These are phyloP conservation scores for Globicephala melas DNA, from an alignment of 2,113 vertebrate species.

Conservation along the genomic window DNA sequence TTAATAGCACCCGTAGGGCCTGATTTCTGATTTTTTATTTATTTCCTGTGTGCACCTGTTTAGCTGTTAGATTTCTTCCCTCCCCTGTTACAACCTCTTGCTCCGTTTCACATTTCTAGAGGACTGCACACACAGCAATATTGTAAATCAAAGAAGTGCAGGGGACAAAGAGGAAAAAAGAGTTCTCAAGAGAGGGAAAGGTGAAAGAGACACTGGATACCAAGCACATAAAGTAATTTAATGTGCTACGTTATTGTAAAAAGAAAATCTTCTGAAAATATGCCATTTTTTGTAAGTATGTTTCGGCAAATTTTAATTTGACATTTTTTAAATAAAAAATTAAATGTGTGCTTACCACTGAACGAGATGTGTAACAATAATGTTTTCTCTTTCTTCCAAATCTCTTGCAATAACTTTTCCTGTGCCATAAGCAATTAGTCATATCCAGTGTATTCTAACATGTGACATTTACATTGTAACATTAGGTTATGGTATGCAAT, in stretches of 20 bases:
- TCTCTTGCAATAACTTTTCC: not conserved
- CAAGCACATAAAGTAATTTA: conserved; percentile 18
- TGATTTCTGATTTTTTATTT: conserved; percentile 67
- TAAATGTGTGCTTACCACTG: not conserved
- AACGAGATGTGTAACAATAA: not conserved
- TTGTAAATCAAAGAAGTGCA: conserved; percentile 17
- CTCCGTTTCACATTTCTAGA: not conserved
- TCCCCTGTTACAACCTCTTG: not conserved
- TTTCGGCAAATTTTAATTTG: not conserved
- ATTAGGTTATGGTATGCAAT: not conserved
- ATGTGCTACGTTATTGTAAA: not conserved
- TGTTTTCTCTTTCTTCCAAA: not conserved
- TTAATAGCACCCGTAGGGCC: not conserved
- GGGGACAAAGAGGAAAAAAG: not conserved
- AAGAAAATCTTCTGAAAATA: not conserved
- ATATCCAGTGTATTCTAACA: not conserved
- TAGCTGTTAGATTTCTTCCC: conserved; percentile 26
- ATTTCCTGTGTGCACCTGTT: conserved; percentile 46
- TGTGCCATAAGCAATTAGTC: not conserved
- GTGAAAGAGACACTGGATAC: not conserved
- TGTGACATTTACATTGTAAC: not conserved
- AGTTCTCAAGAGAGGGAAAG: not conserved
- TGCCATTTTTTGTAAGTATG: not conserved
- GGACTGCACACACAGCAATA: not conserved
- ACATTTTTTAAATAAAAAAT: not conserved